These are phyloP conservation scores for Lathronympha strigana DNA, from an alignment of 2,888 invertebrate genomes.

Conservation along the genomic window DNA sequence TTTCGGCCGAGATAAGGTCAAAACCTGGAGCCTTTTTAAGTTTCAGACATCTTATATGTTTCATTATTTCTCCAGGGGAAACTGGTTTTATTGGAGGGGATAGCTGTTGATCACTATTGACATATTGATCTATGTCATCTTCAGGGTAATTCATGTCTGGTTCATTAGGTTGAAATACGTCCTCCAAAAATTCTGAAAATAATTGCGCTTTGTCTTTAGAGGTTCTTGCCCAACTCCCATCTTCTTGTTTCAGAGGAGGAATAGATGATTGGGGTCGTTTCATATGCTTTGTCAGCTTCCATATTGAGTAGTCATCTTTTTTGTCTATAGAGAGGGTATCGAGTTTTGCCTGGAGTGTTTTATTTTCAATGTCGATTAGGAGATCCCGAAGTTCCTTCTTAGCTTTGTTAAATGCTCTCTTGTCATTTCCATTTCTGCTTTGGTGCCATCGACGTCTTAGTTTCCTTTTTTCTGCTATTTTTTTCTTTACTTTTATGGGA, in stretches of 20 bases:
- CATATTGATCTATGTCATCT: neutral
- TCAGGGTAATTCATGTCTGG: conserved; percentile 1
- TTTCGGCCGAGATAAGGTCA: conserved; percentile 37
- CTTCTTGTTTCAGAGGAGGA: neutral
- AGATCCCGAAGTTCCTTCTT: too few species aligned
- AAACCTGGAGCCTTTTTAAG: conserved; percentile 41
- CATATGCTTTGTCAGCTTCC: conserved; percentile 8
- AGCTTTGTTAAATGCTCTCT: conserved; percentile 22
- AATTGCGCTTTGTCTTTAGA: conserved; percentile 5
- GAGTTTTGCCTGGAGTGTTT: conserved; percentile 1
- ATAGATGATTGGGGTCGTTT: neutral
- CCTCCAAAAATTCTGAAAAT: neutral
- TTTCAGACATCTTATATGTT: conserved; percentile 20
- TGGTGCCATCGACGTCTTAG: conserved; percentile 30
- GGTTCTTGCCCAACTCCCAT: conserved; percentile 5
- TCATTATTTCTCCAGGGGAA: conserved; percentile 20
- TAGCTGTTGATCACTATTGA: conserved; percentile 21
- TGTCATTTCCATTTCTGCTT: conserved; percentile 28
- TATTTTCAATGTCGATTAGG: conserved; percentile 2
- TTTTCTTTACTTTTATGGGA: neutral
- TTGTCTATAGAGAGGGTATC: conserved; percentile 9
- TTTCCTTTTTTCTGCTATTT: conserved; percentile 31
- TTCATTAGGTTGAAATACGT: conserved; percentile 14
- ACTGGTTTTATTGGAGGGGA: conserved; percentile 12
- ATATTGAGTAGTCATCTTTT: conserved; percentile 15